Conservation (phyloP, 2,797 vertebrate species). For the Phrynocephalus vlangalii region DNA sequence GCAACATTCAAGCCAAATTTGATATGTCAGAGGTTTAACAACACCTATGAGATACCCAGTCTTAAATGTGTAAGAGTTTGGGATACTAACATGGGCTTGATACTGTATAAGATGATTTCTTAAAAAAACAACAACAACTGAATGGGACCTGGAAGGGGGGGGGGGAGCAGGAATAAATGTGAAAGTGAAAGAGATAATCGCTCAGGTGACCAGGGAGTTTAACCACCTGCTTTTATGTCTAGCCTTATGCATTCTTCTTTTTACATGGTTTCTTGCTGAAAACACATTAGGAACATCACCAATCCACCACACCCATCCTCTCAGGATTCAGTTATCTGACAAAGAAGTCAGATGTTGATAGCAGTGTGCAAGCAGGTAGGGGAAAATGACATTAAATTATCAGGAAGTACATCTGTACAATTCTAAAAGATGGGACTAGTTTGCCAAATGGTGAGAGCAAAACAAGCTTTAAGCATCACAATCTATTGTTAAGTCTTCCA, state of each 20-base stretch:
- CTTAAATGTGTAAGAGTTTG: background rate
- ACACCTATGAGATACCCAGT: background rate
- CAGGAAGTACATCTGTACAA: background rate
- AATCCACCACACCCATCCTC: background rate
- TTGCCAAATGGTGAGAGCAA: background rate
- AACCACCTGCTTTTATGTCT: accelerated
- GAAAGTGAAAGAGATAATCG: background rate
- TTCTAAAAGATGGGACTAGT: background rate
- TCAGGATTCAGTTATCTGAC: background rate
- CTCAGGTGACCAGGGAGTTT: background rate
- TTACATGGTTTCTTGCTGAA: accelerated
- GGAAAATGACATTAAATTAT: background rate
- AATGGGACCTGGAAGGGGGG: background rate
- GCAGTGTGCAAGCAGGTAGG: background rate
- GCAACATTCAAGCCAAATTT: background rate
- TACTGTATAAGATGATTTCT: background rate
- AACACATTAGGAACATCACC: background rate
- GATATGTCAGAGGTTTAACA: background rate
- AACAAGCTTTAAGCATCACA: background rate
- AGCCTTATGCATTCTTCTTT: accelerated
- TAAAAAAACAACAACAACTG: background rate
- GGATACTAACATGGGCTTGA: background rate
- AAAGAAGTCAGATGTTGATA: background rate
- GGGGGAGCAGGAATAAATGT: background rate
- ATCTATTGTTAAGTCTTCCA: no score